Conservation (phyloP, 2,888 invertebrate genomes). For the Allacma fusca region DNA sequence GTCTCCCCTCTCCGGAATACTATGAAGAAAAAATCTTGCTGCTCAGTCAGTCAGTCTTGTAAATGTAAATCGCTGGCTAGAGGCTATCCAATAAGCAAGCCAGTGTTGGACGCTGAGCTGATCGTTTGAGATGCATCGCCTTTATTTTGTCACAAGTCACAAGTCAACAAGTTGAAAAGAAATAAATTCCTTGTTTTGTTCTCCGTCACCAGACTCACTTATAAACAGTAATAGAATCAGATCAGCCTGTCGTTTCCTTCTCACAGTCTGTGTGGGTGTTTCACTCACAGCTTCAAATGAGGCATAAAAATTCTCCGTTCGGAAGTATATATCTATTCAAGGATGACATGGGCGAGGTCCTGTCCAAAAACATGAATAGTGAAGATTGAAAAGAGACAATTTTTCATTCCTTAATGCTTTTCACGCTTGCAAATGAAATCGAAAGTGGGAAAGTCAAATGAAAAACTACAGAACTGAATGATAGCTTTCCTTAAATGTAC, state of each 20-base stretch:
- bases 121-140: conserved; percentile 10
- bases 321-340: background rate
- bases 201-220: background rate
- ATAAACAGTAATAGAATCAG: background rate
- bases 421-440: conserved; percentile 6
- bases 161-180: conserved; percentile 20
- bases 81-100: background rate
- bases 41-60: background rate
- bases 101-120: background rate
- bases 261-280: conserved; percentile 15
- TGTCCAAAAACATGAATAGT: background rate
- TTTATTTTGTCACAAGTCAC: conserved; percentile 36
- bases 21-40: background rate
- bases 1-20: background rate
- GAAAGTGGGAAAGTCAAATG: background rate
- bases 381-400: background rate
- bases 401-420: conserved; percentile 9
- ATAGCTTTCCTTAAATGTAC: background rate
- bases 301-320: conserved; percentile 1
- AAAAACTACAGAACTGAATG: background rate
- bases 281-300: background rate
- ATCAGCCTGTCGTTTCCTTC: background rate
- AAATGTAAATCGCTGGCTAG: background rate
- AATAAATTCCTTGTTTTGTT: conserved; percentile 10
- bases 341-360: conserved; percentile 16